Percentiles rank a stretch among this genome's conserved stretches.
These are phyloP conservation scores for Apotomis capreana DNA, from an alignment of 2,888 invertebrate genomes.

Conservation along the genomic window DNA sequence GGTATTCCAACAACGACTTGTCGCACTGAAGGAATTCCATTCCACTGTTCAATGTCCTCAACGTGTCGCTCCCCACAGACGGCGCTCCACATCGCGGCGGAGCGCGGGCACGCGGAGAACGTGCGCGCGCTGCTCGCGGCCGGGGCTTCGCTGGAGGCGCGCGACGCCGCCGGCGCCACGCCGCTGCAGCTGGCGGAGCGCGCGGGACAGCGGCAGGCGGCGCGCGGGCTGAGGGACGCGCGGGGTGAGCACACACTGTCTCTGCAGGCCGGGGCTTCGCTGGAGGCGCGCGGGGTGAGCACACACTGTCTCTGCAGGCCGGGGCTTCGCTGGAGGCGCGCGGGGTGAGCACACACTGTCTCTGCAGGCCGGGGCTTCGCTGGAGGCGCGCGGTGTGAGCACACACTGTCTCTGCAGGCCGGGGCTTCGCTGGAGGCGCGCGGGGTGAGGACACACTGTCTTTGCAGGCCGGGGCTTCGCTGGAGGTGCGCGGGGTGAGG, in stretches of 20 bases:
- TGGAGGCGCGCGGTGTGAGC: slow-evolving; percentile 82
- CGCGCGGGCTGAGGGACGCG: slow-evolving; percentile 85
- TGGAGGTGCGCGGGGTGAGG: background rate
- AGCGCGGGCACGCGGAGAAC: slow-evolving; percentile 90
- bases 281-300: background rate
- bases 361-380: slow-evolving; percentile 86
- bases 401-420: slow-evolving; percentile 85
- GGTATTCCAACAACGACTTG: too few species aligned
- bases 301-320: too few species aligned
- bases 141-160: slow-evolving; percentile 85
- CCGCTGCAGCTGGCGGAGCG: slow-evolving; percentile 82
- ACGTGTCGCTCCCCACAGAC: slow-evolving; percentile 78
- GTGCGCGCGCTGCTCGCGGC: slow-evolving; percentile 86
- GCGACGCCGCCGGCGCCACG: slow-evolving; percentile 86
- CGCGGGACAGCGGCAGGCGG: slow-evolving; percentile 84
- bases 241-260: slow-evolving; percentile 74
- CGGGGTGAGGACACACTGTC: slow-evolving; percentile 74
- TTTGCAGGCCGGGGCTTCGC: too few species aligned
- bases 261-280: too few species aligned
- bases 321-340: background rate
- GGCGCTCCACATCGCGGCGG: slow-evolving; percentile 91
- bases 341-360: slow-evolving; percentile 79
- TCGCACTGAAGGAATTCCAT: too few species aligned
- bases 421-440: slow-evolving; percentile 85
- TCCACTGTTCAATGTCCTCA: background rate